Evolutionary conservation across 2,113 vertebrate species (phyloP).

Genomic region (Pandion haliaetus): DNA sequence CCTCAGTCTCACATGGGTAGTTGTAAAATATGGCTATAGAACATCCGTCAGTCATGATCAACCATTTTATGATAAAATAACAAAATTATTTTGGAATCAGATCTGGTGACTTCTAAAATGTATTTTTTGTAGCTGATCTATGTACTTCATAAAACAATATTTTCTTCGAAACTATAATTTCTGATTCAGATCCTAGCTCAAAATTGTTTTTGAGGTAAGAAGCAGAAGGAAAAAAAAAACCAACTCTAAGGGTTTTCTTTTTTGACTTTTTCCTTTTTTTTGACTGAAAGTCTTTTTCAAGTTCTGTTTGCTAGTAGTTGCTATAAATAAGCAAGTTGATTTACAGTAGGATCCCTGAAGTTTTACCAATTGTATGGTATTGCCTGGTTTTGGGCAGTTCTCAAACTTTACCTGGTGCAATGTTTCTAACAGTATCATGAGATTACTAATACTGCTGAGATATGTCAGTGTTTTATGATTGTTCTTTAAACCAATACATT

Average conservation of each 20-base stretch:
- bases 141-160: background rate
- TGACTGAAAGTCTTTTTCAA: background rate
- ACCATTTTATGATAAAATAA: background rate
- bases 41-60: background rate
- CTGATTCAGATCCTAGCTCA: background rate
- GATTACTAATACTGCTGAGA: background rate
- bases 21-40: background rate
- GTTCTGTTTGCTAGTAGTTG: background rate
- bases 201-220: background rate
- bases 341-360: background rate
- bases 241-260: background rate
- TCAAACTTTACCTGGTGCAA: background rate
- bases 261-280: background rate
- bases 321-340: background rate
- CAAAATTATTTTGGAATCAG: background rate
- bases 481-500: background rate
- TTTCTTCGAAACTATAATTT: background rate
- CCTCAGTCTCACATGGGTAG: background rate
- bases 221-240: too few species aligned
- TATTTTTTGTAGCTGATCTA: background rate
- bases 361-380: background rate
- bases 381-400: background rate
- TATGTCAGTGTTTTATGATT: background rate
- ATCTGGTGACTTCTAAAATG: background rate
- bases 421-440: background rate